Percentiles rank a stretch among this genome's conserved stretches.
Evolutionary conservation across 2,888 invertebrate species (phyloP).

Genomic region (Tenthredo scrophulariae): DNA sequence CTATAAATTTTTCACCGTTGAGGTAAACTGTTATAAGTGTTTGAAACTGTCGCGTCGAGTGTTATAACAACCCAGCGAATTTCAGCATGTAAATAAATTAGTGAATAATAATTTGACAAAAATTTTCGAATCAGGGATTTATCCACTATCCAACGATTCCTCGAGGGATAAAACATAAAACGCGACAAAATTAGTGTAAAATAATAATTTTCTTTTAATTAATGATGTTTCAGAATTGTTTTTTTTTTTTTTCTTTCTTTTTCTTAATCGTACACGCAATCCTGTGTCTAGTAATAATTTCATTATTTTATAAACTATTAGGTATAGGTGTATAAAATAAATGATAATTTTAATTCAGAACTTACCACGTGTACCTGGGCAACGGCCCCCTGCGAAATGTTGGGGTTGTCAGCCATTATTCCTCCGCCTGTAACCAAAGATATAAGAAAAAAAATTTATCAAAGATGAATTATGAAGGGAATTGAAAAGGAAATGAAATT

Average conservation of each 20-base stretch:
- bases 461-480: not conserved
- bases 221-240: not conserved
- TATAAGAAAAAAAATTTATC: not conserved
- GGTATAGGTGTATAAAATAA: not conserved
- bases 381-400: constrained; percentile 29
- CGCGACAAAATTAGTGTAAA: too few relatives aligned
- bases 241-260: too few relatives aligned
- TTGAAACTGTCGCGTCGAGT: too few relatives aligned
- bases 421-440: constrained; percentile 29
- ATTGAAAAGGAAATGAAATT: not conserved
- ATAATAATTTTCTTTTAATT: too few relatives aligned
- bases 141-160: too few relatives aligned
- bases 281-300: not conserved
- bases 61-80: too few relatives aligned
- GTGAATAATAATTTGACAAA: too few relatives aligned
- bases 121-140: too few relatives aligned
- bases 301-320: not conserved
- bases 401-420: constrained; percentile 42
- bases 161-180: too few relatives aligned
- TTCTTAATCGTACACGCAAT: too few relatives aligned
- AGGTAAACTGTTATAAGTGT: too few relatives aligned
- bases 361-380: constrained; percentile 41
- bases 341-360: not conserved
- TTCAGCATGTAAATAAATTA: too few relatives aligned
- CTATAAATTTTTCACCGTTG: constrained; percentile 10